Base-by-base conservation (phyloP, 2,888 invertebrate genomes). In the Druceiella hillmani region DNA sequence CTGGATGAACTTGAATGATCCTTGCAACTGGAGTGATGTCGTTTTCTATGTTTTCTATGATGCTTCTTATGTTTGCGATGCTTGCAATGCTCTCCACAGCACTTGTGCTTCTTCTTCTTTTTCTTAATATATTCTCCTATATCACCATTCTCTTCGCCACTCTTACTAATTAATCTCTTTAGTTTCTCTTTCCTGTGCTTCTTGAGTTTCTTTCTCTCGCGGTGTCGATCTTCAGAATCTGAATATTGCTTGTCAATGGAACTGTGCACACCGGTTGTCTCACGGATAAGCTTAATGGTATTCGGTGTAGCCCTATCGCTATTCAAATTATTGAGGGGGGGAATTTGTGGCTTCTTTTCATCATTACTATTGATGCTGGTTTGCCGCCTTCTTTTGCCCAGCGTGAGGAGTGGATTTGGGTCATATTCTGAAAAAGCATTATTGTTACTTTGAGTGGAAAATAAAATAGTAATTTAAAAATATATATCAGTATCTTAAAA, bases 341-440 rank as follows among this genome's bases (percentile, higher is more conserved):
- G 39, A 17, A 42, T 36, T 37, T 36, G 39, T 52, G 28, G 48
- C 53, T 64, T 72, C 55, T 73, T 79, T n/a, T 77, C 80, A 47
- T 78, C 78, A 25, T 76, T 74, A 29, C 72, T 64, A 52, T 64
- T 66, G 1, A 74, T 69, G 10, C 83, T 83, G 3, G 81, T 79
- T 42, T 85, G 78, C 46, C 87, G 73, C 55, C 85, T 78, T 49
- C 88, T 72, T 59, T 87, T 88, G 17, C 84, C 82, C 41, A 87
- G 62, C 4, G 83, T 81, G 49, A 84, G 69, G 11, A 90, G 59
- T 3, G 89, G 87, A 60, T 89, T 88, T 2, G 81, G 81, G 62
- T 89, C 87, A 55, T 88, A 87, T 62, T 87, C 90, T 88, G 70
- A 4, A 74, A 75, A 49, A 45, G n/a, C n/a, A n/a, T n/a, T n/a